Base-by-base conservation (phyloP, 2,797 vertebrate genomes). In the Platyrinchus mystaceus region DNA sequence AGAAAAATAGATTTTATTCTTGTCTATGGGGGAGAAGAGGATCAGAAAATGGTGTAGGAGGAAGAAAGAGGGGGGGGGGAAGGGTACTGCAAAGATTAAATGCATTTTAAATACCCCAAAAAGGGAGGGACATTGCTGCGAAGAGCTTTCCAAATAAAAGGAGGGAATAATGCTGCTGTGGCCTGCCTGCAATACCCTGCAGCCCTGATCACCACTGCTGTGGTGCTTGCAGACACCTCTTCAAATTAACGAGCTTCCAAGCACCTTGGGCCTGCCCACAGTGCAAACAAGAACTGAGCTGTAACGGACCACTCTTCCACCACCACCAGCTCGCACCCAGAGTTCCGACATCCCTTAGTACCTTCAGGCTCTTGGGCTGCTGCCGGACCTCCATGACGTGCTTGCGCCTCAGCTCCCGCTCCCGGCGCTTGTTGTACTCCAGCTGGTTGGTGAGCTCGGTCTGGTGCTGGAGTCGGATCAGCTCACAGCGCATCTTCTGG, bases 391-490 rank as follows among this genome's bases (percentile, higher is more conserved):
- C 99, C 99, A 99, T 99, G 81, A 99, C 99, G 32, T 99, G 99
- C 95, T 99, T 99, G 71, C 99, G 98, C 56, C 99, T 97, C 85
- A 99, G 98, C 96, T 99, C 99, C 66, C 99, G 97, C 97, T 99
- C 99, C 60, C 99, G 98, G 96, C 99, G 98, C 96, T 99, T 99
- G 98, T 99, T 99, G 98, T 99, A 99, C 58, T 99, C 99, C 97
- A 99, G 98, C 98, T 99, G 99, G 98, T 99, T 99, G 97, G 99
- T 99, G 94, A 99, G 99, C 97, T 99, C 99, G 1, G 99, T 99
- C 97, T 99, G 99, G 98, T 99, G 99, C 97, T 99, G 99, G 87
- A 99, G 98, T 53, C 99, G 98, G 95, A 98, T 99, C 95, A 99
- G 98, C 95, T 99, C 99, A 6, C 98, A 98, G 94, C 99, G 98